Conservation (phyloP, 2,888 invertebrate species). For the Mimachlamys varia region DNA sequence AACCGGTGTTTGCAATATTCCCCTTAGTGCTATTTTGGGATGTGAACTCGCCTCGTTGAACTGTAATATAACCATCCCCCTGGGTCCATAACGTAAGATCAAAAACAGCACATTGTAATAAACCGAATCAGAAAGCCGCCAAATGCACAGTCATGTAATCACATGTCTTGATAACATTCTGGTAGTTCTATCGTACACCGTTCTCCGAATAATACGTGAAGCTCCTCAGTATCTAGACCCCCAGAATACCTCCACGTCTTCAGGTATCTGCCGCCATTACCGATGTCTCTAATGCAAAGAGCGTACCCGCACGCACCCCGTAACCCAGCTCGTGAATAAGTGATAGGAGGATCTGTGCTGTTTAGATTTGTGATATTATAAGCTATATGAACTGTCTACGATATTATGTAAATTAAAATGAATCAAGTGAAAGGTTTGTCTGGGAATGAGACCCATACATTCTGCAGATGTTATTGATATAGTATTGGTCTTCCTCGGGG, state of each 20-base stretch:
- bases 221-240: neutral
- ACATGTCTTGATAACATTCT: constrained; percentile 23
- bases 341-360: too few species aligned
- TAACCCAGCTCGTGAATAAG: neutral
- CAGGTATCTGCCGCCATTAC: neutral
- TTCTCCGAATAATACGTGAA: neutral
- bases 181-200: neutral
- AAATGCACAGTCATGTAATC: constrained; percentile 4
- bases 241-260: neutral
- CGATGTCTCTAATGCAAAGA: neutral
- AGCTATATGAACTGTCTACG: neutral
- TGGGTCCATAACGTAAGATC: constrained; percentile 11
- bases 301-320: neutral
- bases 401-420: neutral
- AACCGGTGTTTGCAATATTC: neutral
- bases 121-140: neutral
- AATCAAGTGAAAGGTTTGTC: neutral
- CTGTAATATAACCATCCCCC: constrained; percentile 24
- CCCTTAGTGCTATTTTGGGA: neutral
- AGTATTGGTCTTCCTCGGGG: neutral
- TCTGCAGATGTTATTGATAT: neutral
- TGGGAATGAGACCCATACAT: neutral
- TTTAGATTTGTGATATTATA: neutral
- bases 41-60: constrained; percentile 5
- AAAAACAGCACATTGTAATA: neutral